Base-by-base conservation (phyloP, 2,888 invertebrate genomes). In the Cordilura impudica region DNA sequence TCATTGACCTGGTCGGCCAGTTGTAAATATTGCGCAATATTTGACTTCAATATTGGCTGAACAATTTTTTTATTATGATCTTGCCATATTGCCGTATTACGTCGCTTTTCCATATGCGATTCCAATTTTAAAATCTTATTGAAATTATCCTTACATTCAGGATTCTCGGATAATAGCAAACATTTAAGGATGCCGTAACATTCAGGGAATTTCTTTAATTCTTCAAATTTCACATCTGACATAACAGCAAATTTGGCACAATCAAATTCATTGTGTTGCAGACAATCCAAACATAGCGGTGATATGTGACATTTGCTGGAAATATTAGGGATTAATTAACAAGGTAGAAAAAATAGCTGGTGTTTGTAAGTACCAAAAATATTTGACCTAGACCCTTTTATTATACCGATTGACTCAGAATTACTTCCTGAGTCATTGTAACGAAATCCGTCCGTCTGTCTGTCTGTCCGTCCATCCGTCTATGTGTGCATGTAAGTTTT, bases 31-130 rank as follows among this genome's bases (percentile, higher is more conserved):
- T 73, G 60, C 3, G 81, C 21, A 4, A 88, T 61, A 16, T 86
- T 85, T 8, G 85, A 82, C 0, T 82, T 73, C 1, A 85, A 67
- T 6, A 90, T 75, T 0, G 90, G 89, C 16, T 83, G 77, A 6
- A 89, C 88, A 0, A 92, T 91, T 70, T 91, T 91, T 65, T 88
- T 87, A 80, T 92, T 90, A 79, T 91, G 89, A 61, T 90, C 90
- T 18, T 89, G 88, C 93, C 94, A 94, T 14, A 93, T 90, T 1
- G 86, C 86, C 0, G 91, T 91, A 3, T 89, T 89, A 26, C 90
- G 91, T 39, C 94, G 89, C 72, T 91, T 86, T 0, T 91, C 90
- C 70, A 92, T 81, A 85, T 94, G 94, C 0, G 92, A 91, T 83
- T 94, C 93, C 84, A 94, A 89, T 61, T 90, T 84, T 81, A 91